Percentiles rank a stretch among this genome's conserved stretches.
Evolutionary conservation across 2,888 invertebrate species (phyloP).

Genomic region (Tiphia femorata): DNA sequence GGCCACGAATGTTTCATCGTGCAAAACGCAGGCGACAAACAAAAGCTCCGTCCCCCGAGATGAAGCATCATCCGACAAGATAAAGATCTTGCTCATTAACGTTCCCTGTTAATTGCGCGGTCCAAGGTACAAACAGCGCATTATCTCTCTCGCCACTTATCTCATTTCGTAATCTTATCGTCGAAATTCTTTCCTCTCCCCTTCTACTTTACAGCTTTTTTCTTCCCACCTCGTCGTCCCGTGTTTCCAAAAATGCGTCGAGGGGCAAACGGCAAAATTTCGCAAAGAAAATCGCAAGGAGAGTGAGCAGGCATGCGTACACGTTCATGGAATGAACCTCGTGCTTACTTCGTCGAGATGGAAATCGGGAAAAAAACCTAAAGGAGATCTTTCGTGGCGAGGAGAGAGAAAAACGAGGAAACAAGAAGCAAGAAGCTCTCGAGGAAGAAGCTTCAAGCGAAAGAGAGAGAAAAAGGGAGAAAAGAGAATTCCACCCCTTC

Average conservation of each 20-base stretch:
- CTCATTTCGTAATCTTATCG: conserved; percentile 49
- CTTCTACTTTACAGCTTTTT: neutral
- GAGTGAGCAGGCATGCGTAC: too few species aligned
- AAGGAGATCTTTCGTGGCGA: too few species aligned
- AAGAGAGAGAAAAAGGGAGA: conserved; percentile 9
- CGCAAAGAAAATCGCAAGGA: too few species aligned
- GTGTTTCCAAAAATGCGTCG: too few species aligned
- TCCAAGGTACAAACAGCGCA: conserved; percentile 45
- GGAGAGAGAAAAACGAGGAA: neutral
- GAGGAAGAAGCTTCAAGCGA: neutral
- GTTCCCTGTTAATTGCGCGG: conserved; percentile 39
- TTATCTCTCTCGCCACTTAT: conserved; percentile 42
- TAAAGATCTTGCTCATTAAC: conserved; percentile 35
- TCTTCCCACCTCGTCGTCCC: neutral
- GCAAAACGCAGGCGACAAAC: neutral
- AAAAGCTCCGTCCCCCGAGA: neutral
- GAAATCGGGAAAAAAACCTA: too few species aligned
- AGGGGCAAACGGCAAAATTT: too few species aligned
- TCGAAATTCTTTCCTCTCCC: neutral
- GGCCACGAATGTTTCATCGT: too few species aligned
- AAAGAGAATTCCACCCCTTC: conserved; percentile 15
- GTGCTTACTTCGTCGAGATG: too few species aligned
- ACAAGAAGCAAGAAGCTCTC: neutral
- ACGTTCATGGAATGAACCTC: too few species aligned
- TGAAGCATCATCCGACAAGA: conserved; percentile 9